Evolutionary conservation across 2,888 invertebrate species (phyloP), one percentile per base, ranked within the genome.

Genomic region (Apamea crenata): DNA sequence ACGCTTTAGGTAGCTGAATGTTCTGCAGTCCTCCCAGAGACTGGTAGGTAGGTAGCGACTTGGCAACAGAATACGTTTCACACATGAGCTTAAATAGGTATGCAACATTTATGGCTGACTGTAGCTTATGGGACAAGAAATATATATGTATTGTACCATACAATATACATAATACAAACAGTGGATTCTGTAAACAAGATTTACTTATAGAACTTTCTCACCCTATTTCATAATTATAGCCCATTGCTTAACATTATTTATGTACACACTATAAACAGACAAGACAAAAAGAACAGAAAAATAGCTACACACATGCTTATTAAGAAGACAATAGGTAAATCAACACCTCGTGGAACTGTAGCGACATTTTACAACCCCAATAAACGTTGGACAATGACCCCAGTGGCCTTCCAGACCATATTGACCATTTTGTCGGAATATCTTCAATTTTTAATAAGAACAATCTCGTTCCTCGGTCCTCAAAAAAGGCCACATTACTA

Each of bases 61-160:
- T 81, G 68, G 76, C 76, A 82, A 56, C 56, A 12, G 50, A 68
- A 53, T 63, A 44, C 16, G 50, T 67, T 82, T 32, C 61, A 18
- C 21, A 44, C 53, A 63, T 74, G 4, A 61, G 50, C 21, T 61
- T 78, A 68, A 29, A 50, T 50, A 61, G 73, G 7, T 65, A 29
- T 21, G 18, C 44, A 14, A 47, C n/a, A 47, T 79, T 4, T 59
- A 36, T 56, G 47, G 32, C 21, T 14, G 47, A 18, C 69, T 65
- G 16, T 53, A 69, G 18, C 56, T 18, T 44, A 32, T 29, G n/a
- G 10, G 0, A 21, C 32, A 72, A 59, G 40, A 66, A 50, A 29
- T 32, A 21, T 14, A 40, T 40, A 18, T 21, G 50, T 50, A 32
- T 1, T 32, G 32, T 3, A 32, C 32, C 32, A 3, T 32, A 32